Evolutionary conservation across 2,888 invertebrate species (phyloP).

Genomic region (Clusia tigrina): DNA sequence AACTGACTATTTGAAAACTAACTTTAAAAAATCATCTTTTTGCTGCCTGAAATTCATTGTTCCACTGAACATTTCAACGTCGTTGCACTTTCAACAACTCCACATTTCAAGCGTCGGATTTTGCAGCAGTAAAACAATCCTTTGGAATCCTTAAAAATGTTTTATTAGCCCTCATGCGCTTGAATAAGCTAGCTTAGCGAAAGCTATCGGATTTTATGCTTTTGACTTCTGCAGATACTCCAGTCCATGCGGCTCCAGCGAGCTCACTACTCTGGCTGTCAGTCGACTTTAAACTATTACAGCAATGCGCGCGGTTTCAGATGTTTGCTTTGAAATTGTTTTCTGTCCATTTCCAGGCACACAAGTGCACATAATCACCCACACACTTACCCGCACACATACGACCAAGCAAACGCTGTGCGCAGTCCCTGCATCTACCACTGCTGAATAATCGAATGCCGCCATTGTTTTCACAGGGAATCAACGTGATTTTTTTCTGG

Average conservation of each 20-base stretch:
- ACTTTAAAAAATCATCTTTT: no score
- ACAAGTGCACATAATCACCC: not conserved
- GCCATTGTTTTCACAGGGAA: not conserved
- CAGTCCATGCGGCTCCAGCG: not conserved
- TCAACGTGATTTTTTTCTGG: not conserved
- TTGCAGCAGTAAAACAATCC: not conserved
- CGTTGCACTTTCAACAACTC: not conserved
- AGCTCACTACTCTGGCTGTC: not conserved
- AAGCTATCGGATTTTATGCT: conserved; percentile 59
- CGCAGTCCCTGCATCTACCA: no score
- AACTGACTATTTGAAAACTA: no score
- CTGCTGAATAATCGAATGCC: not conserved
- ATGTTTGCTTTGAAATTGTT: conserved; percentile 7
- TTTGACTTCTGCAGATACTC: conserved; percentile 44
- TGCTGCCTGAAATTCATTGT: no score
- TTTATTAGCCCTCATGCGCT: conserved; percentile 56
- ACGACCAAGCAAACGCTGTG: conserved; percentile 3
- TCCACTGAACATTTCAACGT: not conserved
- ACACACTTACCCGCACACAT: conserved; percentile 10
- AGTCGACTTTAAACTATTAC: not conserved
- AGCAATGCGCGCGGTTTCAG: not conserved
- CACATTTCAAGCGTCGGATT: not conserved
- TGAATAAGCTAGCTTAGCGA: conserved; percentile 58
- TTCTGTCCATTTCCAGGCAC: not conserved
- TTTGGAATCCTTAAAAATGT: conserved; percentile 55